phyloP scores from a whole-genome alignment of 23 tunicate species.

The Halocynthia roretzi region DNA sequence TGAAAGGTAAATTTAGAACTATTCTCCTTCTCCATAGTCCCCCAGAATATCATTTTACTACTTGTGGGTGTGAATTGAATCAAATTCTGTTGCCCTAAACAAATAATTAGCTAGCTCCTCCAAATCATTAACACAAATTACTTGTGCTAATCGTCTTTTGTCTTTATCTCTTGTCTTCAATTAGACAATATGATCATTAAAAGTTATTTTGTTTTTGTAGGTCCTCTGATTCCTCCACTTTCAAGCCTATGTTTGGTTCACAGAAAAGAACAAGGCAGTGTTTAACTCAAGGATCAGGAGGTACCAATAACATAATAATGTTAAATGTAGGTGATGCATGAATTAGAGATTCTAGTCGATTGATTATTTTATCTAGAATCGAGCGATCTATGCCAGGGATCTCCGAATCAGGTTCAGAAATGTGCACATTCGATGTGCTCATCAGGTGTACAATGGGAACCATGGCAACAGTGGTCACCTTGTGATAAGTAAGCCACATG shows the following conservation, averaged over 20 bases:
- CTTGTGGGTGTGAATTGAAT: neutral
- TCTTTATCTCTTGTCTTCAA: too few relatives aligned
- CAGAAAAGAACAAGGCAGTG: neutral
- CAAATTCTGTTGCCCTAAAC: neutral
- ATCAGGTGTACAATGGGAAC: constrained; percentile 19
- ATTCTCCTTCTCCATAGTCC: neutral
- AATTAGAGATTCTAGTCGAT: too few relatives aligned
- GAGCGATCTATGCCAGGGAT: neutral
- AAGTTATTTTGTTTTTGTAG: neutral
- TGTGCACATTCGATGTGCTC: neutral
- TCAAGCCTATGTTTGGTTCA: neutral
- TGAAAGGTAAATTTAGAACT: neutral
- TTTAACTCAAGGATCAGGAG: neutral
- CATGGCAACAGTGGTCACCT: constrained; percentile 58
- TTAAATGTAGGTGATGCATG: too few relatives aligned
- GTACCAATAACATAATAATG: too few relatives aligned
- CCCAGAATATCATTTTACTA: neutral
- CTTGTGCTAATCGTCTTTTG: too few relatives aligned
- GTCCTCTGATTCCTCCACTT: neutral
- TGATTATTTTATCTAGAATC: too few relatives aligned
- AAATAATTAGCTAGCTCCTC: too few relatives aligned
- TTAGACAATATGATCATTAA: too few relatives aligned
- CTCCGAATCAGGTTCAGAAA: neutral
- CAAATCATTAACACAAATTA: too few relatives aligned
- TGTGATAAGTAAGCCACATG: constrained; percentile 39